Percentiles rank a stretch among this genome's conserved stretches.
Conservation (phyloP, 2,888 invertebrate species). For the Ennomos quercinarius region DNA sequence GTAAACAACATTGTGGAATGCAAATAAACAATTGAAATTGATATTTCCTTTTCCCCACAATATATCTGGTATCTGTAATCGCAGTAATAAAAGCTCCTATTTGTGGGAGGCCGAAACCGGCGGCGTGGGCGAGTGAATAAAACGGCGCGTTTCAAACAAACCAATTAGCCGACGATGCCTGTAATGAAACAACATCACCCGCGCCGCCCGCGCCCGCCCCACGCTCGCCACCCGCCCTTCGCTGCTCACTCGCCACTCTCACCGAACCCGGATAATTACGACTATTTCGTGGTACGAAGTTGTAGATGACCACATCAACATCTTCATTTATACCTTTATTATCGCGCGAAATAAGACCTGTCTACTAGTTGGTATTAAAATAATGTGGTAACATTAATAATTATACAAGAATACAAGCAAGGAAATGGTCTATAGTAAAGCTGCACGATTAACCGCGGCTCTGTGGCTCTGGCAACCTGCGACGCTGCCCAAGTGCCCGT, state of each 20-base stretch:
- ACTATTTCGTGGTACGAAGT: constrained; percentile 18
- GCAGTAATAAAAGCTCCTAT: constrained; percentile 11
- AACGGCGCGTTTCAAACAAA: constrained; percentile 17
- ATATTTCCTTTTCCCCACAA: not conserved
- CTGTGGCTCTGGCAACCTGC: no score
- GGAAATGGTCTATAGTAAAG: no score
- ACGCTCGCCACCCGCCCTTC: not conserved
- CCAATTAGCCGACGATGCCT: constrained; percentile 17
- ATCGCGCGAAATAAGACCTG: not conserved
- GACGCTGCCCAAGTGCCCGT: no score
- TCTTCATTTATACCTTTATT: constrained; percentile 5
- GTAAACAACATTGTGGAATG: no score
- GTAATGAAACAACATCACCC: constrained; percentile 22
- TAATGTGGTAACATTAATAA: no score
- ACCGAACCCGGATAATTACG: constrained; percentile 8
- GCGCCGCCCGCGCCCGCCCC: not conserved
- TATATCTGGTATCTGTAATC: constrained; percentile 8
- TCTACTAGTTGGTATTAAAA: no score
- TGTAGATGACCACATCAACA: constrained; percentile 11
- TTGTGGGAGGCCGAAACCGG: not conserved
- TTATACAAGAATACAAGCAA: no score
- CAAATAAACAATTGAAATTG: no score
- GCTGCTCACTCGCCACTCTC: not conserved
- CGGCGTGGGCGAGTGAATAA: constrained; percentile 15
- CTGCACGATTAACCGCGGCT: no score